phyloP scores from a whole-genome alignment of 2,888 invertebrate genomes.

The Mythimna vitellina region DNA sequence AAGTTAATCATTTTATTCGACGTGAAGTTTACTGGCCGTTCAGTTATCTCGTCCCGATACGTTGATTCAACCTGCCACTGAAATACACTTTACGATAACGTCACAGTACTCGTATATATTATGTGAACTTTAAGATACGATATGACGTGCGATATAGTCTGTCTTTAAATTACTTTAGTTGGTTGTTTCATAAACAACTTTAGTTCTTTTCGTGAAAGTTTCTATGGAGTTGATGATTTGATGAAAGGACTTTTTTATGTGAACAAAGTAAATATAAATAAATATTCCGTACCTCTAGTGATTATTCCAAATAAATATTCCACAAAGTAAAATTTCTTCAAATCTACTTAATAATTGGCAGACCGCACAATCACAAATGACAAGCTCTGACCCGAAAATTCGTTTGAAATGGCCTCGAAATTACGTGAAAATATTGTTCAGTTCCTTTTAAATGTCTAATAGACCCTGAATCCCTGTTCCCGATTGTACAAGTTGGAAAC shows the following conservation, averaged over 20 bases:
- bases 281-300: neutral
- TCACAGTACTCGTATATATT: slow-evolving; percentile 17
- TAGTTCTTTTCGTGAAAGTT: slow-evolving; percentile 8
- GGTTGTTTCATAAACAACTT: slow-evolving; percentile 36
- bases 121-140: slow-evolving; percentile 42
- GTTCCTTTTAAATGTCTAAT: slow-evolving; percentile 53
- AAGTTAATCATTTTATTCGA: slow-evolving; percentile 72
- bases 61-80: slow-evolving; percentile 56
- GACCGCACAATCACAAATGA: slow-evolving; percentile 52
- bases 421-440: slow-evolving; percentile 55
- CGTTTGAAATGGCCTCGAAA: slow-evolving; percentile 44
- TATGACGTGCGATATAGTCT: neutral
- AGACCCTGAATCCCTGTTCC: slow-evolving; percentile 52
- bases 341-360: slow-evolving; percentile 44
- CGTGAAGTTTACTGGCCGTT: slow-evolving; percentile 64
- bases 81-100: slow-evolving; percentile 58
- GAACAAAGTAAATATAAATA: neutral
- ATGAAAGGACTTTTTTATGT: neutral
- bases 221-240: neutral
- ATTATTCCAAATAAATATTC: slow-evolving; percentile 15
- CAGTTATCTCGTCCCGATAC: slow-evolving; percentile 65
- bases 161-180: slow-evolving; percentile 23
- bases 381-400: slow-evolving; percentile 45
- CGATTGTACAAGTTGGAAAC: slow-evolving; percentile 50
- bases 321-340: slow-evolving; percentile 29